Conservation (phyloP, 2,113 vertebrate genomes). For the Orientallactaga bullata region DNA sequence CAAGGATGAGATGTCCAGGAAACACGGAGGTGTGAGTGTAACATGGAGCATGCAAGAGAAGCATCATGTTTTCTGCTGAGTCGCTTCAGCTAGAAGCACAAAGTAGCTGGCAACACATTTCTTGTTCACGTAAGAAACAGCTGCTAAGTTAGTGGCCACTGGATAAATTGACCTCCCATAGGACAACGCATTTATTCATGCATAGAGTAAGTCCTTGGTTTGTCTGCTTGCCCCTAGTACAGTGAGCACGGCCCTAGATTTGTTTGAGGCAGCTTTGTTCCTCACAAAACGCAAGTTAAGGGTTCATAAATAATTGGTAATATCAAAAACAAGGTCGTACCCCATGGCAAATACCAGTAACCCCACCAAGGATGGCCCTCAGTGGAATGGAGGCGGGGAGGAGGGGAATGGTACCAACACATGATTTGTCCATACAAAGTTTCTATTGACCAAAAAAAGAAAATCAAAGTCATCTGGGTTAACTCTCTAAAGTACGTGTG, state of each 20-base stretch:
- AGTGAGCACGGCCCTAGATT: not conserved
- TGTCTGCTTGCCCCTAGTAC: not conserved
- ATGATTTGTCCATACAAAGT: too few relatives aligned
- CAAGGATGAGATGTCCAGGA: too few relatives aligned
- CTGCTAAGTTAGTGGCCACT: not conserved
- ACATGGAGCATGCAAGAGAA: too few relatives aligned
- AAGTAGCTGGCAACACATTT: not conserved
- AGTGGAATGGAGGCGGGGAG: too few relatives aligned
- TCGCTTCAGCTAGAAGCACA: too few relatives aligned
- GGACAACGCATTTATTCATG: not conserved
- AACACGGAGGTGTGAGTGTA: too few relatives aligned
- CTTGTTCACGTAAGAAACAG: conserved; percentile 32
- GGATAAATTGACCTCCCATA: conserved; percentile 6
- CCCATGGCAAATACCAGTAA: too few relatives aligned
- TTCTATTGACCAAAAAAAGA: not conserved
- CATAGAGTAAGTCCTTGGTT: not conserved
- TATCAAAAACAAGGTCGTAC: conserved; percentile 6
- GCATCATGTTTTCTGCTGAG: too few relatives aligned
- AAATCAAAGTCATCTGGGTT: not conserved
- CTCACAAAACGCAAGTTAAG: not conserved
- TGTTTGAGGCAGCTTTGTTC: not conserved
- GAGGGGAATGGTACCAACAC: too few relatives aligned
- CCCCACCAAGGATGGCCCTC: too few relatives aligned
- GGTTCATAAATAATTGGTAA: not conserved
- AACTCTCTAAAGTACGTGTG: not conserved